A percentile compares a stretch with the other conserved stretches of the same genome.
phyloP scores from a whole-genome alignment of 2,797 vertebrate genomes.

The Crax fasciolata region DNA sequence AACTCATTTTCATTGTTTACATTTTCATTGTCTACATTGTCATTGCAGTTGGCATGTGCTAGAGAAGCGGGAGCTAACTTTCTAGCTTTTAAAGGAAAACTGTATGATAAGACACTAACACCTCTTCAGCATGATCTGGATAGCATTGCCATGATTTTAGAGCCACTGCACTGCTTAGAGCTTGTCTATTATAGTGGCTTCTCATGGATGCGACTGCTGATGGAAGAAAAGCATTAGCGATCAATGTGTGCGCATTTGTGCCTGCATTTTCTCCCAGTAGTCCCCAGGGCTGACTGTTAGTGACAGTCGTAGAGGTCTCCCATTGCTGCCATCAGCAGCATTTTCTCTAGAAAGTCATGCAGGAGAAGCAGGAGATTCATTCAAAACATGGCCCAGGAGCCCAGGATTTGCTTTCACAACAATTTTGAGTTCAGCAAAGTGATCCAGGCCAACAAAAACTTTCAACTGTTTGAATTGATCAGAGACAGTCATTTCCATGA shows the following conservation, averaged over 20 bases:
- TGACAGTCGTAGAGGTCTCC: neutral
- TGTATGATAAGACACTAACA: neutral
- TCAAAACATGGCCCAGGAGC: neutral
- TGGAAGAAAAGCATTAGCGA: neutral
- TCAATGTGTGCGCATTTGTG: accelerated
- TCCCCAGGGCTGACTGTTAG: neutral
- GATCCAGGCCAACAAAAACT: neutral
- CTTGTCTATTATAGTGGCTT: neutral
- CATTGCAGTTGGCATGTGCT: neutral
- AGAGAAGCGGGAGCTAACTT: neutral
- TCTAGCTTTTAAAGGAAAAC: neutral
- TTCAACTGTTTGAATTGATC: neutral
- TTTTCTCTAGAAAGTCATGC: neutral
- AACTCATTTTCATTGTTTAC: neutral
- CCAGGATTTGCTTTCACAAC: neutral
- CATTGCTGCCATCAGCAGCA: neutral
- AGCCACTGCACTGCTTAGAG: neutral
- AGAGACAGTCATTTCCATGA: neutral
- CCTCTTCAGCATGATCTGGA: neutral
- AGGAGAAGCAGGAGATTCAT: neutral
- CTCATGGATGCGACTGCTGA: neutral
- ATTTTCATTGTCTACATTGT: neutral
- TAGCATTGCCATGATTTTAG: neutral
- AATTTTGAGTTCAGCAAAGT: neutral
- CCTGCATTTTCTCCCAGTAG: neutral